phyloP scores from a whole-genome alignment of 2,888 invertebrate genomes.

The Stenodera caucasica region DNA sequence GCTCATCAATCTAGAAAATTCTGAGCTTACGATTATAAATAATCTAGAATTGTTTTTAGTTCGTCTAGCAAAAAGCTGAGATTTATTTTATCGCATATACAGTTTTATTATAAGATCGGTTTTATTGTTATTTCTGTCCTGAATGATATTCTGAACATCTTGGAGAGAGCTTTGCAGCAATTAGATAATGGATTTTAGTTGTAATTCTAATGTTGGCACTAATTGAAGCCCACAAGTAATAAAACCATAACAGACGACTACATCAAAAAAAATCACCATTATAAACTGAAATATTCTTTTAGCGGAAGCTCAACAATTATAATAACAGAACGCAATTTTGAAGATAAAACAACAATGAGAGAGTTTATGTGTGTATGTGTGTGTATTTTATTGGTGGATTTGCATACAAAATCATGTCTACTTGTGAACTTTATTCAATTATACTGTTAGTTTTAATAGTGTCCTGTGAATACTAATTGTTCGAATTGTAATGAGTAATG shows the following conservation, averaged over 20 bases:
- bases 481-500: background rate
- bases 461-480: slow-evolving; percentile 3
- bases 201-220: background rate
- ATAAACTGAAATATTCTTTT: too few relatives aligned
- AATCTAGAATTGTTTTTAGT: too few relatives aligned
- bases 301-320: too few relatives aligned
- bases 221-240: background rate
- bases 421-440: slow-evolving; percentile 9
- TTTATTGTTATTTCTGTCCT: background rate
- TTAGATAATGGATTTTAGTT: slow-evolving; percentile 6
- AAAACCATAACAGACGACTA: background rate
- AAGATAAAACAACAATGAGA: too few relatives aligned
- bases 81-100: too few relatives aligned
- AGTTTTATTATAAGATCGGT: too few relatives aligned
- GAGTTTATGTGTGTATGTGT: background rate
- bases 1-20: too few relatives aligned
- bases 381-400: background rate
- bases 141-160: too few relatives aligned
- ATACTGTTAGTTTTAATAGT: slow-evolving; percentile 3
- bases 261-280: too few relatives aligned
- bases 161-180: background rate
- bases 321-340: too few relatives aligned
- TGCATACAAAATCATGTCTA: slow-evolving; percentile 7
- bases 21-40: too few relatives aligned
- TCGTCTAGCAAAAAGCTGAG: too few relatives aligned